phyloP scores from a whole-genome alignment of 92 coral and sea anemone species.

The Meandrina meandrites region DNA sequence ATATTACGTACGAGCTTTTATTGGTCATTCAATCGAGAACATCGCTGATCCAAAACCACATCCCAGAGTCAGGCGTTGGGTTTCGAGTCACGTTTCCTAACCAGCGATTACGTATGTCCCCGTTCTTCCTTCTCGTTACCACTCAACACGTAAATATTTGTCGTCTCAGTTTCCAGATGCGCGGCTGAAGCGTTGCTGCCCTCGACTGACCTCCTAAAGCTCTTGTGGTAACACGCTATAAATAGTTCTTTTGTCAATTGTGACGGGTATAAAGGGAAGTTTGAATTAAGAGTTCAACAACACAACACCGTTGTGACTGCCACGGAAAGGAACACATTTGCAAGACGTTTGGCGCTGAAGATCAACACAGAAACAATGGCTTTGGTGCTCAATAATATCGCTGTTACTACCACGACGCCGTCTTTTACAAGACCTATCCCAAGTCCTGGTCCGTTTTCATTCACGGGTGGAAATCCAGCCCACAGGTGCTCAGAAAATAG shows the following conservation, averaged over 20 bases:
- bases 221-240: conserved; percentile 26
- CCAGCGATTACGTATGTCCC: conserved; percentile 8
- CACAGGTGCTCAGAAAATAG: conserved; percentile 35
- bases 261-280: conserved; percentile 45
- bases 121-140: conserved; percentile 10
- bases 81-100: conserved; percentile 17
- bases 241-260: conserved; percentile 28
- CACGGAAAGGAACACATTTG: neutral
- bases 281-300: conserved; percentile 20
- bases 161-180: conserved; percentile 40
- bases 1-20: neutral
- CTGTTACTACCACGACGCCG: conserved; percentile 43
- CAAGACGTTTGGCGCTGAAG: neutral
- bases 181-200: conserved; percentile 37
- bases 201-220: conserved; percentile 16
- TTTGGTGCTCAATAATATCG: conserved; percentile 36
- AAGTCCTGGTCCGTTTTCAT: conserved; percentile 42
- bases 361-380: conserved; percentile 20
- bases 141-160: conserved; percentile 41
- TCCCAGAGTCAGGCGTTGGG: neutral
- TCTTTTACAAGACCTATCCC: conserved; percentile 46
- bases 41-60: neutral
- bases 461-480: conserved; percentile 15
- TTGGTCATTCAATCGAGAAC: neutral
- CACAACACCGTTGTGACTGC: conserved; percentile 28